Conservation (phyloP, 1,140 invertebrate species). For the Drosophila bocki region DNA sequence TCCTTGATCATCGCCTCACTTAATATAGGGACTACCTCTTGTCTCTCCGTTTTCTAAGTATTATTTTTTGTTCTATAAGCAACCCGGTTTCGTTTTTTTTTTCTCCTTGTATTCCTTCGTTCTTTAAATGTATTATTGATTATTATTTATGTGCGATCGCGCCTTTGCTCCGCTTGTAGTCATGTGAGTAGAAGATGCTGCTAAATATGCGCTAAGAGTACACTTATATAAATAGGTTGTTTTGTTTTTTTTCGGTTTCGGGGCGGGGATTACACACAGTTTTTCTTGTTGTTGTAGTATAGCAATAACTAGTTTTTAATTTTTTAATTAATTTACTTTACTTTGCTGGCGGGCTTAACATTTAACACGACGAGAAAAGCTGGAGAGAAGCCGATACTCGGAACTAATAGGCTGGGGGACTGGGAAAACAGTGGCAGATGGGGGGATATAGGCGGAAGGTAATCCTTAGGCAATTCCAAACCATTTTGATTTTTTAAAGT, state of each 20-base stretch:
- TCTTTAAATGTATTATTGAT: constrained; percentile 53
- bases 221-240: constrained; percentile 73
- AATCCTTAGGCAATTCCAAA: constrained; percentile 2
- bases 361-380: constrained; percentile 76
- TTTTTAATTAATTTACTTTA: constrained; percentile 43
- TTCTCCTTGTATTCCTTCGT: constrained; percentile 14
- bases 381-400: constrained; percentile 62
- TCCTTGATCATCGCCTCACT: constrained; percentile 45
- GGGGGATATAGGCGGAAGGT: constrained; percentile 26
- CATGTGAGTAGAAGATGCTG: constrained; percentile 81
- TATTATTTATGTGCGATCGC: constrained; percentile 51
- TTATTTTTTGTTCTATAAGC: constrained; percentile 73
- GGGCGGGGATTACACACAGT: constrained; percentile 62
- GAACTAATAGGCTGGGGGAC: constrained; percentile 25
- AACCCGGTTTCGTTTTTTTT: constrained; percentile 49
- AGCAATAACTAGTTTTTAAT: constrained; percentile 75
- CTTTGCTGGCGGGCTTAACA: constrained; percentile 69
- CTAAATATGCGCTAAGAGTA: constrained; percentile 80
- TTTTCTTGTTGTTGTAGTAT: constrained; percentile 22
- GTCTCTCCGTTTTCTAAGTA: constrained; percentile 63
- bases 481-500: background rate
- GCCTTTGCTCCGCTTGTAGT: constrained; percentile 58
- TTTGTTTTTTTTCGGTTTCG: constrained; percentile 19
- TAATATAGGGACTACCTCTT: constrained; percentile 66
- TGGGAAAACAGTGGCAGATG: constrained; percentile 53